A percentile compares a stretch with the other conserved stretches of the same genome.
phyloP scores from a whole-genome alignment of 2,113 vertebrate species.

The Centropus bengalensis region DNA sequence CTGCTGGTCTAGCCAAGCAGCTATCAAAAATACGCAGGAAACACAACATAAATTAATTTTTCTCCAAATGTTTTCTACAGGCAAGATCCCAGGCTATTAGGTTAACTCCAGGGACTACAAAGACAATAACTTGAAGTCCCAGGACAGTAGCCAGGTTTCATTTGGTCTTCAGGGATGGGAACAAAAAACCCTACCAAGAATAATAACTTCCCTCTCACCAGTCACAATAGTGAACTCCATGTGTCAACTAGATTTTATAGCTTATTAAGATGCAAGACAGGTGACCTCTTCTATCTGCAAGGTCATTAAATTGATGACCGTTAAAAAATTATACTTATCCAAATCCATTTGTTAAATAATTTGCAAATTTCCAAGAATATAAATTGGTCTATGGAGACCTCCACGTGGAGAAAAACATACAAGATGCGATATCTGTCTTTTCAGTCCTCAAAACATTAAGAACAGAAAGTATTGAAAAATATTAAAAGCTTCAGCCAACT shows the following conservation, averaged over 20 bases:
- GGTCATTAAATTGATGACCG: constrained; percentile 28
- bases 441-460: background rate
- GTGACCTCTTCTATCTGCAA: constrained; percentile 4
- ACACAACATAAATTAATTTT: constrained; percentile 27
- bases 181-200: constrained; percentile 25
- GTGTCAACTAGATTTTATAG: background rate
- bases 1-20: constrained; percentile 25
- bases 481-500: background rate
- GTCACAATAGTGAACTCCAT: background rate
- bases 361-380: constrained; percentile 24
- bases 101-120: constrained; percentile 30
- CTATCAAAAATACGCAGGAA: constrained; percentile 49
- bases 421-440: background rate
- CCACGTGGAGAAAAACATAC: background rate
- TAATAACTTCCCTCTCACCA: constrained; percentile 9
- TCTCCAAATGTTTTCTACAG: constrained; percentile 54
- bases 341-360: constrained; percentile 52
- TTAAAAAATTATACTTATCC: constrained; percentile 10
- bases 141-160: constrained; percentile 63
- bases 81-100: constrained; percentile 41
- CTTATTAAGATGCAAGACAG: constrained; percentile 1
- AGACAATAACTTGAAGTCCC: constrained; percentile 53
- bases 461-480: background rate
- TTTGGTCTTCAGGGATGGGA: constrained; percentile 28
- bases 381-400: background rate